Evolutionary conservation across 1,140 invertebrate species (phyloP).

Genomic region (Ceratitis capitata): DNA sequence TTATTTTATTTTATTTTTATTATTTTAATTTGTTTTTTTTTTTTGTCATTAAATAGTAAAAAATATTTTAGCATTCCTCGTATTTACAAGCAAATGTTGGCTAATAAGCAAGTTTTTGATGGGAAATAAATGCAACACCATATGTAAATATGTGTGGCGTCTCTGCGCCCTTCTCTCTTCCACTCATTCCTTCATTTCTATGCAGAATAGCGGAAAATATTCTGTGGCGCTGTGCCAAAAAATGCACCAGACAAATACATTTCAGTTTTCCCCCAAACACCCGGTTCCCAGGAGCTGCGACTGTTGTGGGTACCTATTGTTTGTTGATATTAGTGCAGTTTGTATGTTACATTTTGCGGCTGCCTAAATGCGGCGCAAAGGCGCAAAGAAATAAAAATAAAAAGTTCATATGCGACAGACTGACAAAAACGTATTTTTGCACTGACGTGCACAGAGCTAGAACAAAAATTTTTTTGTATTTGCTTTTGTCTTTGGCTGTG

Average conservation of each 20-base stretch:
- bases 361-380: background rate
- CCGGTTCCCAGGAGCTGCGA: background rate
- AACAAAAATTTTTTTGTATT: background rate
- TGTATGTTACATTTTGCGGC: background rate
- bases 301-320: too few relatives aligned
- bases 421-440: slow-evolving; percentile 18
- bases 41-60: too few relatives aligned
- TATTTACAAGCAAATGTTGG: background rate
- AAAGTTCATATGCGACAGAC: background rate
- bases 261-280: background rate
- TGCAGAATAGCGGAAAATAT: background rate
- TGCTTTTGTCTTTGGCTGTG: background rate
- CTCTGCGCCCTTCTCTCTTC: too few relatives aligned
- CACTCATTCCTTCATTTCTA: too few relatives aligned
- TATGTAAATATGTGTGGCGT: background rate
- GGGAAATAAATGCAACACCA: background rate
- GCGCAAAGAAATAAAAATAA: background rate
- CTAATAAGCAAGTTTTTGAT: background rate
- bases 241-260: slow-evolving; percentile 6
- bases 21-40: too few relatives aligned
- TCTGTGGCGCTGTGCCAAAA: background rate
- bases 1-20: too few relatives aligned
- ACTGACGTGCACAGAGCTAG: background rate
- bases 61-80: background rate
- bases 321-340: background rate